Evolutionary conservation across 2,888 invertebrate species (phyloP).

Genomic region (Acleris emargana): DNA sequence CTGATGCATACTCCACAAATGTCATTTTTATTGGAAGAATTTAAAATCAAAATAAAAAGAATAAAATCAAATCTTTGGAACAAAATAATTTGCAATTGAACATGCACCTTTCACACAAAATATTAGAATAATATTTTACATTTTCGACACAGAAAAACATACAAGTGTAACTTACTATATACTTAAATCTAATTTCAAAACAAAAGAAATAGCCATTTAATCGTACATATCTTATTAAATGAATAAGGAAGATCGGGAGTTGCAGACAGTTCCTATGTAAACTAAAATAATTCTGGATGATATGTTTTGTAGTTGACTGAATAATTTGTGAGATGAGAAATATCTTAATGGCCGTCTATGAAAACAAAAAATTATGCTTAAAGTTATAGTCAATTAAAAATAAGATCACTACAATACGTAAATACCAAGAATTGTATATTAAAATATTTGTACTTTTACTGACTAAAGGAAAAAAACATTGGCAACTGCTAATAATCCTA

Average conservation of each 20-base stretch:
- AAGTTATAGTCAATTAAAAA: conserved; percentile 80
- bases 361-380: conserved; percentile 81
- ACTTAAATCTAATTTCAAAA: conserved; percentile 80
- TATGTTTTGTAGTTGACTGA: conserved; percentile 81
- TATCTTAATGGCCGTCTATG: conserved; percentile 75
- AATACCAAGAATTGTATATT: conserved; percentile 85
- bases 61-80: conserved; percentile 80
- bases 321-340: conserved; percentile 75
- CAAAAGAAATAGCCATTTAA: conserved; percentile 74
- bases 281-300: conserved; percentile 75
- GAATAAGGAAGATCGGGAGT: conserved; percentile 62
- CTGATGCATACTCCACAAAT: conserved; percentile 78
- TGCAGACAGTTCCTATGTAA: conserved; percentile 63
- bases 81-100: conserved; percentile 79
- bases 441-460: conserved; percentile 93
- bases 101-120: conserved; percentile 76
- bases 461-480: conserved; percentile 88
- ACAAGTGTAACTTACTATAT: conserved; percentile 63
- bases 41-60: conserved; percentile 66
- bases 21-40: conserved; percentile 72
- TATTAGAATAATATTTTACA: conserved; percentile 71
- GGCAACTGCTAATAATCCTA: conserved; percentile 84
- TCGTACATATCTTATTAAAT: conserved; percentile 56
- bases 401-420: conserved; percentile 83
- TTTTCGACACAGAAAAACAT: conserved; percentile 73